phyloP scores from a whole-genome alignment of 2,888 invertebrate species.

The Sarcophaga carnaria region DNA sequence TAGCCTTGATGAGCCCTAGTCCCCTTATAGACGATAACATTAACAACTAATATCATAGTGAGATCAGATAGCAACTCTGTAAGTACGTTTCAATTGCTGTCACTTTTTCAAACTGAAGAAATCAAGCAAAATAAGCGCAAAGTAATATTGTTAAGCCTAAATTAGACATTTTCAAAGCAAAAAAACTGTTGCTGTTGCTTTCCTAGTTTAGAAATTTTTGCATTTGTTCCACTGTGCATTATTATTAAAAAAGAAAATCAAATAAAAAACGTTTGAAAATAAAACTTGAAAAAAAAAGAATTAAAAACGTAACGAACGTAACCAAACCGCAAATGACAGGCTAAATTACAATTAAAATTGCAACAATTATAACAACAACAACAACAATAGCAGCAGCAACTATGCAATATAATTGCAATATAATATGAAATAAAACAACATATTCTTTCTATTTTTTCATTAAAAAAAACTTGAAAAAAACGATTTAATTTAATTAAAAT shows the following conservation, averaged over 20 bases:
- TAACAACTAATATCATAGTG: too few relatives aligned
- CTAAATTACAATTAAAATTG: constrained; percentile 70
- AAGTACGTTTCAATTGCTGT: too few relatives aligned
- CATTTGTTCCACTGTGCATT: too few relatives aligned
- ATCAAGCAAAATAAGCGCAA: too few relatives aligned
- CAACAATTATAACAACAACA: constrained; percentile 43
- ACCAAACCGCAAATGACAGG: constrained; percentile 70
- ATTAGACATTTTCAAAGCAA: too few relatives aligned
- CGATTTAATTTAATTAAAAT: constrained; percentile 34
- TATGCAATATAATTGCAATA: neutral
- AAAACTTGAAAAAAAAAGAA: constrained; percentile 40
- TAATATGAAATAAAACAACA: constrained; percentile 14
- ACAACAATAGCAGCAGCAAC: neutral
- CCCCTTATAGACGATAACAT: too few relatives aligned
- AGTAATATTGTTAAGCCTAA: too few relatives aligned
- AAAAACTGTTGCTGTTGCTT: too few relatives aligned
- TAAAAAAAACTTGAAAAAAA: neutral
- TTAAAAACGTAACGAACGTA: constrained; percentile 35
- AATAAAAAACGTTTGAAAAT: neutral
- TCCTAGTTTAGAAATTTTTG: too few relatives aligned
- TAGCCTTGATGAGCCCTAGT: too few relatives aligned
- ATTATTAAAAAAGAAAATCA: constrained; percentile 28
- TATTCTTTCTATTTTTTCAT: neutral
- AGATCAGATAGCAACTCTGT: too few relatives aligned
- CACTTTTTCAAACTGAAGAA: too few relatives aligned